Percentiles rank a stretch among this genome's conserved stretches.
phyloP scores from a whole-genome alignment of 2,888 invertebrate species.

The Caenorhabditis sinica region DNA sequence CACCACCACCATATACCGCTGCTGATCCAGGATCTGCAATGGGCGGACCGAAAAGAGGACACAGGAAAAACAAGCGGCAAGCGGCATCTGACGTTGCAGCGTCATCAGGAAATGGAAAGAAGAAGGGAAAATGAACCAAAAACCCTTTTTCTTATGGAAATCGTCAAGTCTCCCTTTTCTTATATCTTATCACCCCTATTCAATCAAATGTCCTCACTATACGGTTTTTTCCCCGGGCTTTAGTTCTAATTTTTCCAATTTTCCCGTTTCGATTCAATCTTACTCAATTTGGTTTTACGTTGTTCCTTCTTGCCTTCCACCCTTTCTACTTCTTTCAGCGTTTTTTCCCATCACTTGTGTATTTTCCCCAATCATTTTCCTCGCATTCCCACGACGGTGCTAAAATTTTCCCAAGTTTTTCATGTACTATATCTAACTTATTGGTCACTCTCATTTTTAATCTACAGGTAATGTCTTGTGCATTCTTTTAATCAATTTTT shows the following conservation, averaged over 20 bases:
- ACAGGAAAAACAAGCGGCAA: conserved; percentile 77
- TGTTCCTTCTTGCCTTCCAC: conserved; percentile 17
- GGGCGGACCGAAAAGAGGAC: conserved; percentile 76
- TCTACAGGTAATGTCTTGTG: conserved; percentile 11
- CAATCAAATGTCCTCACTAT: conserved; percentile 35
- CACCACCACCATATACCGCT: conserved; percentile 76
- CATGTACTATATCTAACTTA: conserved; percentile 32
- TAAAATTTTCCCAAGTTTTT: conserved; percentile 6
- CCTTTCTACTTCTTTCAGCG: conserved; percentile 28
- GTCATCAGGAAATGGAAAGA: conserved; percentile 29
- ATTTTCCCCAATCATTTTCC: background rate
- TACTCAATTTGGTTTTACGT: conserved; percentile 35
- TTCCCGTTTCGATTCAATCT: conserved; percentile 8
- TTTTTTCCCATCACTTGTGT: conserved; percentile 8
- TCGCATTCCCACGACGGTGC: conserved; percentile 26
- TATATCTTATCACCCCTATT: background rate
- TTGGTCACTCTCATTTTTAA: conserved; percentile 9
- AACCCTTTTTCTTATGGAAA: background rate
- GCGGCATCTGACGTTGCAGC: conserved; percentile 69
- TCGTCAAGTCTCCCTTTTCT: background rate
- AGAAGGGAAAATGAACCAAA: conserved; percentile 35
- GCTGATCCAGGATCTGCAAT: conserved; percentile 73
- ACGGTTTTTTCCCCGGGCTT: conserved; percentile 56
- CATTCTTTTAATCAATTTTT: conserved; percentile 18
- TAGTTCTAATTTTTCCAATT: conserved; percentile 44